Percentiles rank a stretch among this genome's conserved stretches.
Conservation (phyloP, 92 coral and sea anemone species). For the Phenganax subtilis region DNA sequence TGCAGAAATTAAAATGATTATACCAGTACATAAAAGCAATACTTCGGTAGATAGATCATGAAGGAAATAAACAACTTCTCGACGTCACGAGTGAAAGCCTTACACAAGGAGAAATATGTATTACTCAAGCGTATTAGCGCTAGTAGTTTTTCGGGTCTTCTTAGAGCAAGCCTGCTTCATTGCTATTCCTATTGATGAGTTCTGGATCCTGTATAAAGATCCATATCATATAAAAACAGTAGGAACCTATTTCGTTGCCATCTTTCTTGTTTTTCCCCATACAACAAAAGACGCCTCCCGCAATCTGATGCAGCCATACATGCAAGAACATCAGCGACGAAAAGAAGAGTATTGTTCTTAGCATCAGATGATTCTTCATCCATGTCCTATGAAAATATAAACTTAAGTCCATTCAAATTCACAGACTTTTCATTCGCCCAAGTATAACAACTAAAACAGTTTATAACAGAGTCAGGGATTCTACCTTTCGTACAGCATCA, state of each 20-base stretch:
- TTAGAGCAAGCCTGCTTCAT: no score
- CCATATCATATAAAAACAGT: not conserved
- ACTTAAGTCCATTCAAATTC: not conserved
- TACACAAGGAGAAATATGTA: no score
- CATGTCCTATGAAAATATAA: slow-evolving; percentile 6
- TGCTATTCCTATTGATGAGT: no score
- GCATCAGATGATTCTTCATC: slow-evolving; percentile 25
- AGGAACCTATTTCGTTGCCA: slow-evolving; percentile 89
- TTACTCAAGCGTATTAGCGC: no score
- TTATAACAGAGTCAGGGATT: not conserved
- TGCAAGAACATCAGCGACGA: slow-evolving; percentile 90
- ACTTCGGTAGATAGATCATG: no score
- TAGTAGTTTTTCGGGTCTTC: no score
- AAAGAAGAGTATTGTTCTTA: slow-evolving; percentile 67
- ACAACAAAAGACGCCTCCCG: slow-evolving; percentile 81
- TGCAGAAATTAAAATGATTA: slow-evolving; percentile 1
- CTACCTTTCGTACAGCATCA: not conserved
- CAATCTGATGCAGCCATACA: slow-evolving; percentile 84
- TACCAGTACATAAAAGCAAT: not conserved
- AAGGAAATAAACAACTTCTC: no score
- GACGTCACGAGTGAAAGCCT: no score
- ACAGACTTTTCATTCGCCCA: not conserved
- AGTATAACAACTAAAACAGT: not conserved
- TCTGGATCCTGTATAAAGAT: not conserved
- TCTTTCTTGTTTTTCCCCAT: slow-evolving; percentile 93